phyloP scores from a whole-genome alignment of 2,888 invertebrate genomes.

The Cybosia mesomella region DNA sequence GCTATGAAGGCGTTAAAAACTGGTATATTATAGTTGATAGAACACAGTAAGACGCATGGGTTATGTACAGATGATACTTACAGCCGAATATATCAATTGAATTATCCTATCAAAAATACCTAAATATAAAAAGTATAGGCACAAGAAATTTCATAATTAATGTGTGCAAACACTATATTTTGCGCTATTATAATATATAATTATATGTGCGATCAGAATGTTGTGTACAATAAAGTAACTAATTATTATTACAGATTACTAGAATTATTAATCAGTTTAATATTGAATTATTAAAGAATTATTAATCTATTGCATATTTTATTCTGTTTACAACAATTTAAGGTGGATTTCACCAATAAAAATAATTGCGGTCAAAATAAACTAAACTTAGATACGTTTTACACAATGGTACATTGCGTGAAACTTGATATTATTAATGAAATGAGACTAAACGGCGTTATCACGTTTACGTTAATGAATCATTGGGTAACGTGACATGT shows the following conservation, averaged over 20 bases:
- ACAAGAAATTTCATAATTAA: conserved; percentile 82
- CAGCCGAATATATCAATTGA: conserved; percentile 53
- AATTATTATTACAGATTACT: conserved; percentile 41
- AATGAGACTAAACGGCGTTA: too few species aligned
- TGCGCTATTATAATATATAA: conserved; percentile 50
- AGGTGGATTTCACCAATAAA: background rate
- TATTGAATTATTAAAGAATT: conserved; percentile 37
- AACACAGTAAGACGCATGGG: conserved; percentile 49
- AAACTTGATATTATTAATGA: too few species aligned
- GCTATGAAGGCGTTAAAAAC: background rate
- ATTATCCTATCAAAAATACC: conserved; percentile 72
- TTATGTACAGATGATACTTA: conserved; percentile 64
- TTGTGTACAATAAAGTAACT: conserved; percentile 43
- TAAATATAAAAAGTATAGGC: conserved; percentile 83
- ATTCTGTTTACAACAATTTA: background rate
- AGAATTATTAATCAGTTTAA: conserved; percentile 18
- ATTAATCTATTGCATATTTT: background rate
- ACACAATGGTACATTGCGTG: background rate
- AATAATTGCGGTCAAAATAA: too few species aligned
- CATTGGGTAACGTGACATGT: too few species aligned
- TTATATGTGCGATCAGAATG: conserved; percentile 52
- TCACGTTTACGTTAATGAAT: background rate
- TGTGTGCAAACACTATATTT: conserved; percentile 70
- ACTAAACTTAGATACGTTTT: background rate
- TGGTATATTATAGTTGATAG: conserved; percentile 18